These are phyloP conservation scores for Phortica variegata DNA, from an alignment of 1,140 invertebrate species.

Conservation along the genomic window DNA sequence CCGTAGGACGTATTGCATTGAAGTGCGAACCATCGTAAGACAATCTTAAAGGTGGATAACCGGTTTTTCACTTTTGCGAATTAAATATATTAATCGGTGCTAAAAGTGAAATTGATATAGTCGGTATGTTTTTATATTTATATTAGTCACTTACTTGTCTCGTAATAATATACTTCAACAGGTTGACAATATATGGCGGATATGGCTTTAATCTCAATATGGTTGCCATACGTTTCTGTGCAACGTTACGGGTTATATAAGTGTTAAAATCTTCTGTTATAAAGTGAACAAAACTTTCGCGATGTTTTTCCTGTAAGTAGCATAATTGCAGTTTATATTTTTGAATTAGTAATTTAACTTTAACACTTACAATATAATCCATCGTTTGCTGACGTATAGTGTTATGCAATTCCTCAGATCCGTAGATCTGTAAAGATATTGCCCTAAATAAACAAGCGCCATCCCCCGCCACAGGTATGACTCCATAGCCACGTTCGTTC, in stretches of 20 bases:
- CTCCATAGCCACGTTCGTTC: conserved; percentile 70
- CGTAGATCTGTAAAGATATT: conserved; percentile 90
- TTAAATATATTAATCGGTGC: conserved; percentile 93
- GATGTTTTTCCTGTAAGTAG: conserved; percentile 66
- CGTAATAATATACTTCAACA: conserved; percentile 92
- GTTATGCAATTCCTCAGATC: conserved; percentile 90
- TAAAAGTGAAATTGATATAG: conserved; percentile 49
- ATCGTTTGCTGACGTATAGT: conserved; percentile 84
- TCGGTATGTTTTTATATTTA: neutral
- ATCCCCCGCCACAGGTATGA: conserved; percentile 90
- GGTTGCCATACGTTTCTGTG: conserved; percentile 86
- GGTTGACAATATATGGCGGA: conserved; percentile 90
- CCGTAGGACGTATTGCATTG: no score
- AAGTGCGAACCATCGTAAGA: conserved; percentile 92
- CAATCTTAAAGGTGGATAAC: conserved; percentile 81
- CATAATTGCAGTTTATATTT: neutral
- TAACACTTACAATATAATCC: conserved; percentile 87
- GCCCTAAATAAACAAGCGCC: conserved; percentile 92
- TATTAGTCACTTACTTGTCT: conserved; percentile 63
- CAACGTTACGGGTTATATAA: conserved; percentile 79
- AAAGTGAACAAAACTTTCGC: conserved; percentile 90
- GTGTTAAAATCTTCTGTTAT: conserved; percentile 91
- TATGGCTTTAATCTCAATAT: conserved; percentile 92
- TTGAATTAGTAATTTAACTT: no score
- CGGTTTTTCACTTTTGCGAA: conserved; percentile 67